A percentile compares a stretch with the other conserved stretches of the same genome.
Evolutionary conservation across 1,140 invertebrate species (phyloP).

Genomic region (Leptonema lineaticorne): DNA sequence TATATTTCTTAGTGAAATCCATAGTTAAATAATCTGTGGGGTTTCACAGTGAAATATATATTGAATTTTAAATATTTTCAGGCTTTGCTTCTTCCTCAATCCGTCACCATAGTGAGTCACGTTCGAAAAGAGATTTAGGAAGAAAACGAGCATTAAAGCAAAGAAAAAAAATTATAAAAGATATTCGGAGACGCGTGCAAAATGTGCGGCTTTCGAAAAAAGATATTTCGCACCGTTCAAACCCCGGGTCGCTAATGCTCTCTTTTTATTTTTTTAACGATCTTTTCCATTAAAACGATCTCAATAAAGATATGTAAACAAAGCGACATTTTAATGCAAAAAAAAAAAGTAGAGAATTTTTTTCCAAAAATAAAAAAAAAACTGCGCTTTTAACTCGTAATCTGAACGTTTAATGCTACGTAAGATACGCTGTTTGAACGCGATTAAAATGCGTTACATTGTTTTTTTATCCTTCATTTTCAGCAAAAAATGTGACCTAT

Average conservation of each 20-base stretch:
- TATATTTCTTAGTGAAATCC: too few relatives aligned
- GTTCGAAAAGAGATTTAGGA: conserved; percentile 1
- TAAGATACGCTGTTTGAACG: too few relatives aligned
- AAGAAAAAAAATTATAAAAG: not conserved
- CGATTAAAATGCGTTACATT: not conserved
- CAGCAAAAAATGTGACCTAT: not conserved
- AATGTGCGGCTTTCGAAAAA: not conserved
- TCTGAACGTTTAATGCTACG: too few relatives aligned
- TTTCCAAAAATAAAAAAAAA: too few relatives aligned
- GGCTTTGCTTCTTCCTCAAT: not conserved
- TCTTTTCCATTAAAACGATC: conserved; percentile 10
- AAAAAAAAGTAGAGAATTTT: too few relatives aligned
- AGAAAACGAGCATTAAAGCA: not conserved
- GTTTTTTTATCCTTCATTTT: not conserved
- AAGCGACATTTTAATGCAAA: not conserved
- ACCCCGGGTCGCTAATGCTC: not conserved
- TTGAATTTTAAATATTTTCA: too few relatives aligned
- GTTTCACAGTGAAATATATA: too few relatives aligned
- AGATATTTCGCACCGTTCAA: too few relatives aligned
- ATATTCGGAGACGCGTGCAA: not conserved
- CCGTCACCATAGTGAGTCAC: not conserved
- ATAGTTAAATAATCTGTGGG: too few relatives aligned
- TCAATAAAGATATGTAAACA: conserved; percentile 17
- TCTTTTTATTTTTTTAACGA: not conserved
- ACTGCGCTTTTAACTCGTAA: too few relatives aligned